phyloP scores from a whole-genome alignment of 1,140 invertebrate species.

The Adelges cooleyi region DNA sequence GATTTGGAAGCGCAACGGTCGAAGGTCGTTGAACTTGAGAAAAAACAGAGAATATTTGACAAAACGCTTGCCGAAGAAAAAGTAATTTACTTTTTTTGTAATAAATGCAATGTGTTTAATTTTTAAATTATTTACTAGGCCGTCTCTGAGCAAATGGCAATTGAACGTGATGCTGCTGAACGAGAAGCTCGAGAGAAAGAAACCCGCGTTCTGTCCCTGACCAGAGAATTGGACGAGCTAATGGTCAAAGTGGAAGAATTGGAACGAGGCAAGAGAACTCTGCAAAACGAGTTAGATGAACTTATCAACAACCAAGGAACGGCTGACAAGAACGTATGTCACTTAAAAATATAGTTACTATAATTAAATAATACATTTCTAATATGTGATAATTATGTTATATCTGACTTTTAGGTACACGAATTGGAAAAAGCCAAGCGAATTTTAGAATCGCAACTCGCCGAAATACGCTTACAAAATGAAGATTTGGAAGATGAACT shows the following conservation, averaged over 20 bases:
- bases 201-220: slow-evolving; percentile 81
- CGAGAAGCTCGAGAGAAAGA: slow-evolving; percentile 95
- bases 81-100: too few relatives aligned
- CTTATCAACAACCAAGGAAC: slow-evolving; percentile 89
- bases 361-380: too few relatives aligned
- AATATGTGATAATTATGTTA: too few relatives aligned
- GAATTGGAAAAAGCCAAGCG: slow-evolving; percentile 95
- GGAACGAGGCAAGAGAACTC: slow-evolving; percentile 65
- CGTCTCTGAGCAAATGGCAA: slow-evolving; percentile 70
- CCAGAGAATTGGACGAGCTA: slow-evolving; percentile 79
- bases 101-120: too few relatives aligned
- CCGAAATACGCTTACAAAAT: slow-evolving; percentile 85
- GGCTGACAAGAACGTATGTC: slow-evolving; percentile 80
- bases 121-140: slow-evolving; percentile 38
- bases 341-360: too few relatives aligned
- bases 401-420: slow-evolving; percentile 70
- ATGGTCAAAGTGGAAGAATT: slow-evolving; percentile 82
- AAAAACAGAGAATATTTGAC: slow-evolving; percentile 98
- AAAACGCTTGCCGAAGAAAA: slow-evolving; percentile 91
- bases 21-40: slow-evolving; percentile 83
- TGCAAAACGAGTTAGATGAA: slow-evolving; percentile 90
- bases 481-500: slow-evolving; percentile 97
- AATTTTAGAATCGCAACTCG: slow-evolving; percentile 78
- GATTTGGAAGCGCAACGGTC: slow-evolving; percentile 82
- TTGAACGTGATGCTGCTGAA: slow-evolving; percentile 80